phyloP scores from a whole-genome alignment of 2,113 vertebrate genomes.

The Anarrhichthys ocellatus region DNA sequence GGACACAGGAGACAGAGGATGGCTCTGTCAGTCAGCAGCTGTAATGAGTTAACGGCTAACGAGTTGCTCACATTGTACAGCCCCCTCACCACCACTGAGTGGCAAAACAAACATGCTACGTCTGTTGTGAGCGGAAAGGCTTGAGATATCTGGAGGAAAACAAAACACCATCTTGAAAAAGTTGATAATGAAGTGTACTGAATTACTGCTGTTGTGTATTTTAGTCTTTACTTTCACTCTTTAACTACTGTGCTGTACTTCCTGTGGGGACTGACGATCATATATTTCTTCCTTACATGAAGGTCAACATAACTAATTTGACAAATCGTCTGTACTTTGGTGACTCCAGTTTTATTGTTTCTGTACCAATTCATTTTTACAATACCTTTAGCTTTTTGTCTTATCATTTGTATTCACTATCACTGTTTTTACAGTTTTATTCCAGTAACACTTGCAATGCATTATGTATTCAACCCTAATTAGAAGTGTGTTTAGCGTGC shows the following conservation, averaged over 20 bases:
- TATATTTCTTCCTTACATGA: background rate
- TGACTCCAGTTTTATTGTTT: too few species aligned
- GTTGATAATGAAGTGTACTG: background rate
- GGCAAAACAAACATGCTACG: background rate
- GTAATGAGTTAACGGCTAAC: background rate
- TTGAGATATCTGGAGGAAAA: background rate
- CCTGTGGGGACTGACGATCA: background rate
- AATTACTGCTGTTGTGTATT: background rate
- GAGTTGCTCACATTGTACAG: background rate
- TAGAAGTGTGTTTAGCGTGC: background rate
- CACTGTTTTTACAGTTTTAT: background rate
- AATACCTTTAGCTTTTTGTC: background rate
- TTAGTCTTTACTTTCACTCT: background rate
- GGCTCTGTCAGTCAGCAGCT: constrained; percentile 1
- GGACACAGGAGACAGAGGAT: background rate
- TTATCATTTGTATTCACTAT: background rate
- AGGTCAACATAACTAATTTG: background rate
- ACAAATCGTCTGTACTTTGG: background rate
- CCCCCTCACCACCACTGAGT: background rate
- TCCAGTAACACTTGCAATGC: background rate
- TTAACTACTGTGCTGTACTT: background rate
- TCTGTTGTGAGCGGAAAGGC: background rate
- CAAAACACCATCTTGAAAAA: background rate
- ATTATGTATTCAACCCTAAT: background rate
- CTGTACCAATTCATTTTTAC: background rate